Percentiles rank a stretch among this genome's conserved stretches.
Conservation (phyloP, 2,888 invertebrate species). For the Morpho helenor region DNA sequence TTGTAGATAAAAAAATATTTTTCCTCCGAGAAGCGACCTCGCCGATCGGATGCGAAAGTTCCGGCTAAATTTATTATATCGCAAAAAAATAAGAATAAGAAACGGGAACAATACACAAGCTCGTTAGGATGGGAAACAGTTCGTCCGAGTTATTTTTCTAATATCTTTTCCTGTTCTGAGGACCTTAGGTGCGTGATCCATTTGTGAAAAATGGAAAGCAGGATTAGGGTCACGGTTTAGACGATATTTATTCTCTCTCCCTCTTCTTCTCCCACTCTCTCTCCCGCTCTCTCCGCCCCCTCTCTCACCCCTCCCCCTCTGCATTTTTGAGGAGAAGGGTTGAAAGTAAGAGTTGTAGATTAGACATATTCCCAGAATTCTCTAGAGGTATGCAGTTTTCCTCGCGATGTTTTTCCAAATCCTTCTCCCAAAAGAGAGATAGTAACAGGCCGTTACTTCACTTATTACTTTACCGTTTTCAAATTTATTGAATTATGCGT, state of each 20-base stretch:
- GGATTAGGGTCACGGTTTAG: neutral
- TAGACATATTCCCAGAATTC: too few relatives aligned
- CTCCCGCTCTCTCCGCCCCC: too few relatives aligned
- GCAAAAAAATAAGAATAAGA: conserved; percentile 29
- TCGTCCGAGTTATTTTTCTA: conserved; percentile 12
- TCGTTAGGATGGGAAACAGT: conserved; percentile 20
- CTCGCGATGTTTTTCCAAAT: too few relatives aligned
- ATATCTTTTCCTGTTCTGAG: conserved; percentile 8
- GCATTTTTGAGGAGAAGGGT: too few relatives aligned
- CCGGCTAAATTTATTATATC: conserved; percentile 36
- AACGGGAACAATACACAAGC: conserved; percentile 20
- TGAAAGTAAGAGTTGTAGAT: too few relatives aligned
- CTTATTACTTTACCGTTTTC: too few relatives aligned
- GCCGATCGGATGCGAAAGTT: conserved; percentile 33
- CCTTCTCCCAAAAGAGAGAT: too few relatives aligned
- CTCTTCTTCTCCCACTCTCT: too few relatives aligned
- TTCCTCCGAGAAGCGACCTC: conserved; percentile 29
- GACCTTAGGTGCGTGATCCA: neutral
- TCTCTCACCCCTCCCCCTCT: too few relatives aligned
- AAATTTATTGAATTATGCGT: too few relatives aligned
- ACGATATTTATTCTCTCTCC: neutral
- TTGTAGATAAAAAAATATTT: conserved; percentile 31
- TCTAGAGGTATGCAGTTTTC: too few relatives aligned
- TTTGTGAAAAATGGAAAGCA: neutral
- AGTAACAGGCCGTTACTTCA: too few relatives aligned